Evolutionary conservation across 2,888 invertebrate species (phyloP).

Genomic region (Ochropacha duplaris): DNA sequence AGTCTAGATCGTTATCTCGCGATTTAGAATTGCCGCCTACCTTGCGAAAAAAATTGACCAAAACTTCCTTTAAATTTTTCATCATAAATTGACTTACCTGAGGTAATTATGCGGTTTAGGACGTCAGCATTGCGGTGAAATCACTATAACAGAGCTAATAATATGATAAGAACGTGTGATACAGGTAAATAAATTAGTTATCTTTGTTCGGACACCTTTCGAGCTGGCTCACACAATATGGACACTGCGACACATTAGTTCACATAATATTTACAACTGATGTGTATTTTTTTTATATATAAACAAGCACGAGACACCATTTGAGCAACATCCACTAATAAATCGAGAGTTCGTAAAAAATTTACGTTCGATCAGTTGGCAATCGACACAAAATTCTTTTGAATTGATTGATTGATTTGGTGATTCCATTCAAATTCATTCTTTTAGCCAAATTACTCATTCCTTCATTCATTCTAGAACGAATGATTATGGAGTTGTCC

Average conservation of each 20-base stretch:
- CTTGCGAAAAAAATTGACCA: slow-evolving; percentile 7
- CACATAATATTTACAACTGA: slow-evolving; percentile 38
- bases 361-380: slow-evolving; percentile 51
- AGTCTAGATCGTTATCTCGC: slow-evolving; percentile 35
- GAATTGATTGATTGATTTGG: slow-evolving; percentile 56
- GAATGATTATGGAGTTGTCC: slow-evolving; percentile 3
- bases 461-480: slow-evolving; percentile 15
- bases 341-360: slow-evolving; percentile 37
- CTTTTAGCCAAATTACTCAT: slow-evolving; percentile 13
- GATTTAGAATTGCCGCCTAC: slow-evolving; percentile 20
- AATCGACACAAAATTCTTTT: slow-evolving; percentile 50
- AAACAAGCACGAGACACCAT: slow-evolving; percentile 38
- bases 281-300: slow-evolving; percentile 37
- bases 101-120: slow-evolving; percentile 42
- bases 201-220: slow-evolving; percentile 45
- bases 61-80: background rate
- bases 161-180: slow-evolving; percentile 54
- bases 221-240: slow-evolving; percentile 48
- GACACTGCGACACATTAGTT: slow-evolving; percentile 48
- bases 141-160: slow-evolving; percentile 47
- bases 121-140: slow-evolving; percentile 54
- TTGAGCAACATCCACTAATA: slow-evolving; percentile 39
- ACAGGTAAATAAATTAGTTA: slow-evolving; percentile 53
- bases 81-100: slow-evolving; percentile 50
- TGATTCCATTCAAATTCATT: slow-evolving; percentile 30